Base-by-base conservation (phyloP, 2,888 invertebrate species). In the Trachelus tabidus region DNA sequence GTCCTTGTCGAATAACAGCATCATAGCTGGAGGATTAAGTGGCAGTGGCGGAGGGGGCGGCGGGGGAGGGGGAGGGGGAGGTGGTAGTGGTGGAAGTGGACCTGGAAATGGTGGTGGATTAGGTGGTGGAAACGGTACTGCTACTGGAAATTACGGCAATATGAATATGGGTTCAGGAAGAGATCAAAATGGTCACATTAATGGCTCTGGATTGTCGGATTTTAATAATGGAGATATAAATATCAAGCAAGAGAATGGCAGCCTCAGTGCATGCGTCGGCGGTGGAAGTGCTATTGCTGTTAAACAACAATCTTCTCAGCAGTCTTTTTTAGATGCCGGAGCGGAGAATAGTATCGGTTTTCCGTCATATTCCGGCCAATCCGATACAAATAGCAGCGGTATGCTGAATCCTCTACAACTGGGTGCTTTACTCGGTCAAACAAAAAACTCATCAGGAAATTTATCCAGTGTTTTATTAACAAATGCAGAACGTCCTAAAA, bases 31-130 rank as follows among this genome's bases (percentile, higher is more conserved):
- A 93, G 93, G 80, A 93, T 93, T 90, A 93, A 93, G 83, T 91
- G 95, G 95, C 89, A 93, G 94, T 86, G 93, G 94, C 88, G 95
- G 95, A 91, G 94, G 94, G 82, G 94, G 94, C 87, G 56, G 40
- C 2, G 40, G 56, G 2, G 56, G 56, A 6, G 90, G 92, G 87
- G 91, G 90, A 87, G 89, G 90, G 87, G 92, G 92, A 90, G 91
- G 88, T 83, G 91, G 92, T 23, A 56, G 94, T 88, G 95, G 95
- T 91, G 94, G 94, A 82, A 94, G 94, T 87, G 94, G 23, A 56
- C 23, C 56, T 56, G 56, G 56, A 23, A 56, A 56, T 56, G 9
- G 56, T 56, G 89, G 92, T 87, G 91, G 90, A 86, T 89, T 90
- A 87, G 92, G 92, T 90, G 92, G 90, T 85, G 91, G 88, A 85